phyloP scores from a whole-genome alignment of 1,140 invertebrate species.

The Amphibalanus amphitrite region DNA sequence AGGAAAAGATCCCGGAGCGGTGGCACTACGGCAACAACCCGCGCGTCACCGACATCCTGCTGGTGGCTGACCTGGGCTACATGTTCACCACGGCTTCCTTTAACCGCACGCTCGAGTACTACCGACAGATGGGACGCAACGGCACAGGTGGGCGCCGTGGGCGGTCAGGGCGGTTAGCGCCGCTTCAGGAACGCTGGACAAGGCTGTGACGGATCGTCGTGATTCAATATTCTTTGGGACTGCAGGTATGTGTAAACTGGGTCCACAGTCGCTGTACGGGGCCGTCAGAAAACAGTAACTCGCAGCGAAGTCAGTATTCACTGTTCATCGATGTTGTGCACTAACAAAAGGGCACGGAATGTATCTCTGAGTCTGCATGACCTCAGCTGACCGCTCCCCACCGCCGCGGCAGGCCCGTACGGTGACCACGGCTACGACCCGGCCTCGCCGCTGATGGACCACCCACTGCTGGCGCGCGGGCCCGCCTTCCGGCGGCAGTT shows the following conservation, averaged over 20 bases:
- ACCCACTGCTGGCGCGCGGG: constrained; percentile 23
- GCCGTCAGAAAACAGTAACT: no score
- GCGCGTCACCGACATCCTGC: constrained; percentile 21
- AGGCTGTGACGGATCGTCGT: no score
- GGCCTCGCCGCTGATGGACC: constrained; percentile 20
- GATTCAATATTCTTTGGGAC: no score
- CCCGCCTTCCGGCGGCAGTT: constrained; percentile 19
- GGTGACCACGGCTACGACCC: constrained; percentile 24
- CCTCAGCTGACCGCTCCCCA: no score
- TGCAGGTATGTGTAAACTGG: no score
- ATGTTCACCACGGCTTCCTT: constrained; percentile 14
- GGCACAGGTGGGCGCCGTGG: neutral
- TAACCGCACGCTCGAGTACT: constrained; percentile 7
- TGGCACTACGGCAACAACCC: constrained; percentile 23
- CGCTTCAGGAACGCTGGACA: no score
- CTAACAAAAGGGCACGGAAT: no score
- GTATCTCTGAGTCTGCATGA: no score
- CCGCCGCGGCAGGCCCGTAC: constrained; percentile 12
- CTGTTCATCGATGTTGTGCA: no score
- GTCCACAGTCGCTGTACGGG: no score
- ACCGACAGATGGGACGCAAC: constrained; percentile 14
- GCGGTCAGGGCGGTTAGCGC: no score
- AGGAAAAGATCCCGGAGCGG: constrained; percentile 21
- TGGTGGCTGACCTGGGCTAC: constrained; percentile 23
- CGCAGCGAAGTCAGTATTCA: no score